Percentiles rank a stretch among this genome's conserved stretches.
Evolutionary conservation across 2,113 vertebrate genomes (phyloP).

Genomic region (Varanus komodoensis): DNA sequence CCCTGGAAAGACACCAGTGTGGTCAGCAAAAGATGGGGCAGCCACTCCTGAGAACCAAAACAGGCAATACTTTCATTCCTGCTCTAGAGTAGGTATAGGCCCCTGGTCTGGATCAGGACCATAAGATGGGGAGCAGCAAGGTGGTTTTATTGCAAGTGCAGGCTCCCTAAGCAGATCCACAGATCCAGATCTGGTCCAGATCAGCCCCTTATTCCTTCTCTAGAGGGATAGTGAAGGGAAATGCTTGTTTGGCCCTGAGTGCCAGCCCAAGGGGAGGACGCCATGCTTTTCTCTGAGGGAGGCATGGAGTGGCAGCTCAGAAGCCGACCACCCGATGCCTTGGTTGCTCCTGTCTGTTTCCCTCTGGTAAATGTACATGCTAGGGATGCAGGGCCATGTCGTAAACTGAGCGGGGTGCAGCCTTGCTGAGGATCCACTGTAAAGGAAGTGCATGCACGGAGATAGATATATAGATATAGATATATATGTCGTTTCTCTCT

Average conservation of each 20-base stretch:
- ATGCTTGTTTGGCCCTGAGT: neutral
- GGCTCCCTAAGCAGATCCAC: too few species aligned
- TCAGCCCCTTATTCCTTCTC: too few species aligned
- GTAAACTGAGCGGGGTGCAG: neutral
- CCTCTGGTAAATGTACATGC: constrained; percentile 24
- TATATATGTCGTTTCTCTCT: neutral
- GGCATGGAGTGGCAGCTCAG: neutral
- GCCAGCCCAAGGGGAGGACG: neutral
- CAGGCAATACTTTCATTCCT: too few species aligned
- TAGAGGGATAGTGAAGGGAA: too few species aligned
- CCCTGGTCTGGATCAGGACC: too few species aligned
- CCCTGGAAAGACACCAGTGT: neutral
- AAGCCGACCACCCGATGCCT: neutral
- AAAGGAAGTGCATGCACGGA: neutral
- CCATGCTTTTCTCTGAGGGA: neutral
- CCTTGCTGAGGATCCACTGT: neutral
- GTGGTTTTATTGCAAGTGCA: too few species aligned
- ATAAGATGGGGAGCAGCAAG: too few species aligned
- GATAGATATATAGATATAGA: too few species aligned
- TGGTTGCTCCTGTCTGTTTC: neutral
- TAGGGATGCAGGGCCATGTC: constrained; percentile 60
- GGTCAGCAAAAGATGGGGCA: neutral
- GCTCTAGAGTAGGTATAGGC: too few species aligned
- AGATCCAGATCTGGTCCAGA: too few species aligned
- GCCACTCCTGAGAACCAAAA: neutral